Conservation (phyloP, 2,113 vertebrate species). For the Tinamus guttatus region DNA sequence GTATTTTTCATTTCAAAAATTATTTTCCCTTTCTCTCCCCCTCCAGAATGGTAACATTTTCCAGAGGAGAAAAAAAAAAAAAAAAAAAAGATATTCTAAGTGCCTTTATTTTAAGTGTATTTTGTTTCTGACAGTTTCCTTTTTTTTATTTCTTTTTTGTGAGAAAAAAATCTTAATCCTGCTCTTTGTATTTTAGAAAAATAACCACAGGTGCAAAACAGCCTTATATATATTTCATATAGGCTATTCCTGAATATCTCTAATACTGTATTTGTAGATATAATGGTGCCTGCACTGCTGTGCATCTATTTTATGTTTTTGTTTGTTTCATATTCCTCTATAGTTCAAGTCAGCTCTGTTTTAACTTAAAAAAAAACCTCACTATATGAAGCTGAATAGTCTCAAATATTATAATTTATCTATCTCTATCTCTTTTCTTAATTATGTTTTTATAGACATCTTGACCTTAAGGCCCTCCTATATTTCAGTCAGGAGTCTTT, state of each 20-base stretch:
- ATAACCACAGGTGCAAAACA: background rate
- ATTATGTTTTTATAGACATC: background rate
- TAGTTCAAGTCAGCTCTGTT: background rate
- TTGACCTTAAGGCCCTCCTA: background rate
- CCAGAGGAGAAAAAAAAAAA: background rate
- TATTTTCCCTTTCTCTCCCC: background rate
- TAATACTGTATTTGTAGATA: background rate
- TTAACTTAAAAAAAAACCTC: background rate
- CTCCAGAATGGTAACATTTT: background rate
- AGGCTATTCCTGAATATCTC: background rate
- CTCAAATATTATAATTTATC: background rate
- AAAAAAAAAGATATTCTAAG: background rate
- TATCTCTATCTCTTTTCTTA: background rate
- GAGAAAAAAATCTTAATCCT: background rate
- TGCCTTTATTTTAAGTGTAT: background rate
- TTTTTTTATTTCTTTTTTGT: background rate
- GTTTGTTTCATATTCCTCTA: background rate
- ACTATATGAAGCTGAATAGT: background rate
- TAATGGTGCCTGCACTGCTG: background rate
- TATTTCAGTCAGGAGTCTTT: background rate
- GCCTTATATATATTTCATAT: background rate
- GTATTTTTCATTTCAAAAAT: background rate
- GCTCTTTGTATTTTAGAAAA: background rate
- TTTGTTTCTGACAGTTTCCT: background rate
- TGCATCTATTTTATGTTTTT: background rate